phyloP scores from a whole-genome alignment of 64 coral and sea anemone genomes.

The Hydrozoanthus tunicans region DNA sequence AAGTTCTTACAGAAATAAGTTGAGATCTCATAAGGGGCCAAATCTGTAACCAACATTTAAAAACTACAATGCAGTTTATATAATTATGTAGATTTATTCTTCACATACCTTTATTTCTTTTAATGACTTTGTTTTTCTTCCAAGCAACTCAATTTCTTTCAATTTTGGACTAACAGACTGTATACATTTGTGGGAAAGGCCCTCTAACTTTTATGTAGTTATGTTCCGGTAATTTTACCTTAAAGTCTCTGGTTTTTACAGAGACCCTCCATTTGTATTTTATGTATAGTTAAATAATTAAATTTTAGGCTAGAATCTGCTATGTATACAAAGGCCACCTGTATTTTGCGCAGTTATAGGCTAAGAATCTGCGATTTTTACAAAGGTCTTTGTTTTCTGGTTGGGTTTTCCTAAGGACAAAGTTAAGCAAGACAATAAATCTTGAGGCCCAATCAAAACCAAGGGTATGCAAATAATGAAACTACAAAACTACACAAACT shows the following conservation, averaged over 20 bases:
- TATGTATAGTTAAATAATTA: background rate
- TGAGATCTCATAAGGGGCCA: constrained; percentile 42
- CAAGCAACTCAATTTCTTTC: background rate
- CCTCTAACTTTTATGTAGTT: constrained; percentile 20
- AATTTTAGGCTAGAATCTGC: constrained; percentile 3
- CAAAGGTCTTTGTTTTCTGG: background rate
- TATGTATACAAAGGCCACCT: background rate
- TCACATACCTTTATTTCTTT: background rate
- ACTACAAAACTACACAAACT: constrained; percentile 1
- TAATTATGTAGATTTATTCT: constrained; percentile 5
- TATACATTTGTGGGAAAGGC: constrained; percentile 9
- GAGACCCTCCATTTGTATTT: background rate
- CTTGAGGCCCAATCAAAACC: background rate
- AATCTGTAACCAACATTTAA: constrained; percentile 18
- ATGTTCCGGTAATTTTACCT: constrained; percentile 12
- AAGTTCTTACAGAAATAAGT: constrained; percentile 44
- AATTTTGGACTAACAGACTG: constrained; percentile 12
- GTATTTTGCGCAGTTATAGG: background rate
- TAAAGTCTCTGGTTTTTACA: constrained; percentile 19
- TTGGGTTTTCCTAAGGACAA: background rate
- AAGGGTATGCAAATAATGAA: background rate
- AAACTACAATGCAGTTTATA: background rate
- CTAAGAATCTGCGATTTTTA: constrained; percentile 13
- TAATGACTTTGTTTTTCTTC: background rate
- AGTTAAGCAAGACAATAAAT: background rate